Evolutionary conservation across 2,113 vertebrate species (phyloP).

Genomic region (Phycodurus eques): DNA sequence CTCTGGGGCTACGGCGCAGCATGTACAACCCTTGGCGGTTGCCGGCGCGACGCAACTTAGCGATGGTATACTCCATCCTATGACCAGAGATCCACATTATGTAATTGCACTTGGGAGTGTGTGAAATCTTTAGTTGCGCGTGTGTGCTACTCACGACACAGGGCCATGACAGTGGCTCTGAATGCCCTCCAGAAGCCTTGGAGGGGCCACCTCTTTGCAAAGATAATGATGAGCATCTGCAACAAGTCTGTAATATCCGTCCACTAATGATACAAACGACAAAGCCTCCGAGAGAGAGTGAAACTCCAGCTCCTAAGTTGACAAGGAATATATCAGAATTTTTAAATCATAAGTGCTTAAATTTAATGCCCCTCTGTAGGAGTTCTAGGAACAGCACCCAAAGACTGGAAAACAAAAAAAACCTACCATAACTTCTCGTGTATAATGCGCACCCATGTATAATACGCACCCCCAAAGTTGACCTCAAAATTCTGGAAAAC

Average conservation of each 20-base stretch:
- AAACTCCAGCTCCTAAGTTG: constrained; percentile 88
- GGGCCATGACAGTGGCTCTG: constrained; percentile 93
- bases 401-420: neutral
- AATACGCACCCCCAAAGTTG: no score
- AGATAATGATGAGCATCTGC: constrained; percentile 93
- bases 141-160: constrained; percentile 83
- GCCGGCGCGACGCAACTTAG: constrained; percentile 85
- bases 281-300: constrained; percentile 84
- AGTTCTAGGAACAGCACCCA: neutral
- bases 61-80: constrained; percentile 92
- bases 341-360: neutral
- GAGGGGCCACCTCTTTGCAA: constrained; percentile 93
- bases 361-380: neutral
- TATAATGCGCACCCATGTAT: no score
- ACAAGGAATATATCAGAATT: neutral
- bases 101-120: neutral
- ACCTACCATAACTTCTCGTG: neutral
- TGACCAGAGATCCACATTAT: constrained; percentile 21
- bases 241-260: constrained; percentile 93
- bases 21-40: constrained; percentile 89
- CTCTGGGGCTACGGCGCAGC: constrained; percentile 91
- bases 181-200: constrained; percentile 86
- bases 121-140: neutral
- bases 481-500: no score
- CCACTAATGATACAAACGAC: constrained; percentile 92